Conservation (phyloP, 2,888 invertebrate species). For the Chrysodeixis includens region DNA sequence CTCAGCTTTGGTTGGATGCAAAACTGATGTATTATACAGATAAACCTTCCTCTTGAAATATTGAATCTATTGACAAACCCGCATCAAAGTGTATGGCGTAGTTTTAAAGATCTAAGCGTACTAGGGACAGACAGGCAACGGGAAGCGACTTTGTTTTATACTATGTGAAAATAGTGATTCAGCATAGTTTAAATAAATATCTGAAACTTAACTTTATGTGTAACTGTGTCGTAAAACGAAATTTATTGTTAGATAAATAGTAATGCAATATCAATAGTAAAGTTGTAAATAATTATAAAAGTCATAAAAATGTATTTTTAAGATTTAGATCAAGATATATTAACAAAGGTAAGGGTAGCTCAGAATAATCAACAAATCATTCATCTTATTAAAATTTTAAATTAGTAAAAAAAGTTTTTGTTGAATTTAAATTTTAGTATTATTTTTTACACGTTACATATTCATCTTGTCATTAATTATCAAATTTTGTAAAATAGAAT, state of each 20-base stretch:
- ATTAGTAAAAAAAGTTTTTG: not conserved
- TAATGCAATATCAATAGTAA: constrained; percentile 17
- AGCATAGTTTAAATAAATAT: constrained; percentile 16
- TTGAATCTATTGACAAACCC: too few species aligned
- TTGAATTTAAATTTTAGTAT: not conserved
- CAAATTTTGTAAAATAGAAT: constrained; percentile 45
- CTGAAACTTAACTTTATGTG: constrained; percentile 17
- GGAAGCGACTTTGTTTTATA: too few species aligned
- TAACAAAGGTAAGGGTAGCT: not conserved
- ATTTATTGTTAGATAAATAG: constrained; percentile 24
- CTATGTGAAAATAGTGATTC: too few species aligned
- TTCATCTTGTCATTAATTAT: not conserved
- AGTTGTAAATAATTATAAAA: constrained; percentile 48
- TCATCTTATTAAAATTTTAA: too few species aligned
- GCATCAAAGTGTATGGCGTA: too few species aligned
- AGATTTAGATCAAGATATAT: not conserved
- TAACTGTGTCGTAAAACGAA: constrained; percentile 24
- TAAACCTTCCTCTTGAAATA: too few species aligned
- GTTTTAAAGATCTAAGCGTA: too few species aligned
- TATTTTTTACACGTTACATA: not conserved
- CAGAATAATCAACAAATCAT: not conserved
- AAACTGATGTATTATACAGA: too few species aligned
- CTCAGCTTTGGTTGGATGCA: too few species aligned
- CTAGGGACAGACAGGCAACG: too few species aligned
- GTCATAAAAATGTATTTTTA: constrained; percentile 20